These are phyloP conservation scores for Anomalospiza imberbis DNA, from an alignment of 2,797 vertebrate genomes.

Conservation along the genomic window DNA sequence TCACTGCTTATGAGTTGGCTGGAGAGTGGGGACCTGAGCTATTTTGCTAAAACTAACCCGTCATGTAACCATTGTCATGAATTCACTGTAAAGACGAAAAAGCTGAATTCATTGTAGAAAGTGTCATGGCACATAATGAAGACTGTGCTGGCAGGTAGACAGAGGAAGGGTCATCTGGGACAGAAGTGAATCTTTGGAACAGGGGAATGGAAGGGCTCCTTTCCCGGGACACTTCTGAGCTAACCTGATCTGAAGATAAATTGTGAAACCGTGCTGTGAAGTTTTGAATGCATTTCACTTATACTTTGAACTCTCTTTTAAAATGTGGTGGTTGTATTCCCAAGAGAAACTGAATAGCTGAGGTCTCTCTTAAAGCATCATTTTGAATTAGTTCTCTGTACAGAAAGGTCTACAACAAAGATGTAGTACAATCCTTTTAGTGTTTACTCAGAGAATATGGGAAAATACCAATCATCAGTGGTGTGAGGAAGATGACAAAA, in stretches of 20 bases:
- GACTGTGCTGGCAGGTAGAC: neutral
- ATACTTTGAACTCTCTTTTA: neutral
- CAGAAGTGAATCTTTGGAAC: neutral
- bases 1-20: neutral
- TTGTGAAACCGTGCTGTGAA: neutral
- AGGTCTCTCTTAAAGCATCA: neutral
- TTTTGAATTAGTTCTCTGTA: neutral
- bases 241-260: neutral
- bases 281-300: neutral
- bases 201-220: neutral
- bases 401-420: neutral
- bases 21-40: neutral
- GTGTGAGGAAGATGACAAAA: neutral
- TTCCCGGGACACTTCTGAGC: neutral
- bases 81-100: neutral
- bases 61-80: neutral
- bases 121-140: neutral
- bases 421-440: neutral
- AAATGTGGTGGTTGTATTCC: neutral
- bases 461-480: neutral
- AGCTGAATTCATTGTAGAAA: neutral
- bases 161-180: neutral
- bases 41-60: neutral
- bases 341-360: neutral
- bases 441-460: neutral